Conservation (phyloP, 2,888 invertebrate species). For the Piscicola geometra region DNA sequence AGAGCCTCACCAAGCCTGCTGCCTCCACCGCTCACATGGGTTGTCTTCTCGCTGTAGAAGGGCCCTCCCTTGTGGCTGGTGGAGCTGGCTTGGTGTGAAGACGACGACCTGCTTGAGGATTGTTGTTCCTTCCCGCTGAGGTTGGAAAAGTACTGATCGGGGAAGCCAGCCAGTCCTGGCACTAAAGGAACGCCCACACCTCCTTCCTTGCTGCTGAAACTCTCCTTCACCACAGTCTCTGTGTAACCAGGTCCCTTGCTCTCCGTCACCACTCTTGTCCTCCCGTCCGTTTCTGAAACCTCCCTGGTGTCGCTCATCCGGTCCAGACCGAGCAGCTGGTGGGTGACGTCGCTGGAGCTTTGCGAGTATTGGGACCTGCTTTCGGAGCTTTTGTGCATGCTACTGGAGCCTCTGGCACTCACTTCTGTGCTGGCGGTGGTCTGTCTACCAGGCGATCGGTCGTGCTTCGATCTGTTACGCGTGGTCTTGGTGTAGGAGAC, state of each 20-base stretch:
- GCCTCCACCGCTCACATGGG: conserved; percentile 3
- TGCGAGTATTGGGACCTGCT: not conserved
- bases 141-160: conserved; percentile 22
- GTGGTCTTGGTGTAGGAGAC: conserved; percentile 25
- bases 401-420: not conserved
- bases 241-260: conserved; percentile 18
- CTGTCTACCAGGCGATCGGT: conserved; percentile 4
- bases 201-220: conserved; percentile 14
- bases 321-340: conserved; percentile 17
- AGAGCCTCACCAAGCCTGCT: not conserved
- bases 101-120: not conserved
- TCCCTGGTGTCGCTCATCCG: not conserved
- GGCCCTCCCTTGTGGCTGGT: not conserved
- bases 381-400: conserved; percentile 15
- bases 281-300: not conserved
- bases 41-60: conserved; percentile 29
- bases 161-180: conserved; percentile 14
- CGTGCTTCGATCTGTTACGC: not conserved
- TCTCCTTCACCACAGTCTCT: conserved; percentile 21
- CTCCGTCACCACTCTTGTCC: conserved; percentile 14
- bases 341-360: not conserved
- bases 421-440: not conserved
- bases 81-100: not conserved
- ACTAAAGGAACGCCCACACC: conserved; percentile 12
- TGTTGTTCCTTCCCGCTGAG: not conserved